These are phyloP conservation scores for Vultur gryphus DNA, from an alignment of 2,797 vertebrate species.

Conservation along the genomic window DNA sequence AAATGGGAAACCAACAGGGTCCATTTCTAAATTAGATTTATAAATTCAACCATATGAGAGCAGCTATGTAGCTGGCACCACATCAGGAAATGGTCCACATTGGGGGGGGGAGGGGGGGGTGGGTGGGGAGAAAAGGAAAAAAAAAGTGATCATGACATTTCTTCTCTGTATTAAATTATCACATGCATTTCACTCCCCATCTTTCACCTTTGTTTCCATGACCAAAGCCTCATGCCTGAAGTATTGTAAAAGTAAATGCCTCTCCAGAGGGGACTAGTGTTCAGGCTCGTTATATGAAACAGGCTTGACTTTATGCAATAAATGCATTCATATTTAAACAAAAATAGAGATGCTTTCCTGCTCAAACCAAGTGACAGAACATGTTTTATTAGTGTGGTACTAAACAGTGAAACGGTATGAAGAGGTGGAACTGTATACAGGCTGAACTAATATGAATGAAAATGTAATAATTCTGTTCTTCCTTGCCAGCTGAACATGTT, in stretches of 20 bases:
- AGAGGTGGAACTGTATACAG: not conserved
- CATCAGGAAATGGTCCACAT: not conserved
- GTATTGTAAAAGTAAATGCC: not conserved
- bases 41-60: conserved; percentile 18
- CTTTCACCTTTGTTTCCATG: conserved; percentile 9
- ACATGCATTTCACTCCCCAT: not conserved
- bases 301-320: not conserved
- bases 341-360: not conserved
- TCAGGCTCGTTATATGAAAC: not conserved
- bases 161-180: not conserved
- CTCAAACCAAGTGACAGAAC: not conserved
- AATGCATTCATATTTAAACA: not conserved
- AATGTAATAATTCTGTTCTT: not conserved
- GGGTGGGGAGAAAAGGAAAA: not conserved
- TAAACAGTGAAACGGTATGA: not conserved
- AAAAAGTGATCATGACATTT: not conserved
- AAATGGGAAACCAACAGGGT: conserved; percentile 10
- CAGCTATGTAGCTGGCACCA: not conserved
- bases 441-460: not conserved
- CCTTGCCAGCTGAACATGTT: not conserved
- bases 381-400: not conserved
- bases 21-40: conserved; percentile 51
- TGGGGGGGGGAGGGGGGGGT: no score
- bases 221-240: not conserved
- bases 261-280: not conserved